Percentiles rank a stretch among this genome's conserved stretches.
phyloP scores from a whole-genome alignment of 2,888 invertebrate species.

The Melanotus villosus region DNA sequence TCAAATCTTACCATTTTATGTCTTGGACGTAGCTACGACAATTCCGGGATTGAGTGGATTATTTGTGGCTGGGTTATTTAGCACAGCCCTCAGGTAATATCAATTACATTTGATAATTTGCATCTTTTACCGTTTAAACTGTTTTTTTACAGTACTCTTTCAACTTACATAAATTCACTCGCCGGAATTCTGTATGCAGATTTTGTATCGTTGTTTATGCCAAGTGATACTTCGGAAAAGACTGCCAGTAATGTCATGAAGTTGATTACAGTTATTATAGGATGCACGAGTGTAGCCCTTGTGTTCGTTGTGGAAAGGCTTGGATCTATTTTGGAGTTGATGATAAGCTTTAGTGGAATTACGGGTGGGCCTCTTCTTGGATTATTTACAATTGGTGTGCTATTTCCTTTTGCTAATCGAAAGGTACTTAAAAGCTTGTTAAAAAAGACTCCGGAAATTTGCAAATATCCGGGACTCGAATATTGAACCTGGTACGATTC shows the following conservation, averaged over 20 bases:
- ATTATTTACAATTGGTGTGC: slow-evolving; percentile 76
- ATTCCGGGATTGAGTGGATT: slow-evolving; percentile 80
- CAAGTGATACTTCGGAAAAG: slow-evolving; percentile 69
- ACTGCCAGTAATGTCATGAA: slow-evolving; percentile 74
- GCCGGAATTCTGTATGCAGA: slow-evolving; percentile 78
- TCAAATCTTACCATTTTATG: slow-evolving; percentile 76
- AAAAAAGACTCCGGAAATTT: no score
- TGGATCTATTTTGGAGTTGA: slow-evolving; percentile 77
- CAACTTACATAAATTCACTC: slow-evolving; percentile 74
- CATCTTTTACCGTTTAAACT: neutral
- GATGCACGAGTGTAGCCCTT: slow-evolving; percentile 81
- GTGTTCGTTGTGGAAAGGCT: slow-evolving; percentile 76
- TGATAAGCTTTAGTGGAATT: slow-evolving; percentile 74
- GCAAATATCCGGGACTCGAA: no score
- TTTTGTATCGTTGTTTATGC: slow-evolving; percentile 73
- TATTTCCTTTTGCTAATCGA: slow-evolving; percentile 75
- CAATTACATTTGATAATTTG: neutral
- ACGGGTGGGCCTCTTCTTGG: slow-evolving; percentile 77
- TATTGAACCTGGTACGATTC: no score
- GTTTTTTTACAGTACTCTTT: slow-evolving; percentile 72
- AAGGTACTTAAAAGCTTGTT: slow-evolving; percentile 67
- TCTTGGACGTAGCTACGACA: slow-evolving; percentile 76
- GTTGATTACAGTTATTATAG: slow-evolving; percentile 68
- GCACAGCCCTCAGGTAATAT: slow-evolving; percentile 75
- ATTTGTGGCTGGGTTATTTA: slow-evolving; percentile 81